Conservation (phyloP, 2,113 vertebrate species). For the Lepisosteus oculatus region DNA sequence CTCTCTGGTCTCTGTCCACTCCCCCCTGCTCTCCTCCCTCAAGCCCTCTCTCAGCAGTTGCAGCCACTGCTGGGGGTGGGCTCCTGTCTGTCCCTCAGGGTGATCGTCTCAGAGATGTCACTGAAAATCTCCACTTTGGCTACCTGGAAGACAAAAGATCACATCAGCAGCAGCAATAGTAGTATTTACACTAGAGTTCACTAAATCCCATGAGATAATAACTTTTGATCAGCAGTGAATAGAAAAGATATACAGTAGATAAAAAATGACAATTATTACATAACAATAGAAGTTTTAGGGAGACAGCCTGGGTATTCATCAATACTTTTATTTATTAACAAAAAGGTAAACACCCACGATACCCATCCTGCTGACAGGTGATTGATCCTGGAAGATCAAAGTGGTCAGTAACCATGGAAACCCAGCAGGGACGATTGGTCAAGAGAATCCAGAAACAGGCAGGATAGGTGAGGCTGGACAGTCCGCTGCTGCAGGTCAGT, state of each 20-base stretch:
- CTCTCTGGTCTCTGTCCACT: background rate
- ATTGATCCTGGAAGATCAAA: too few species aligned
- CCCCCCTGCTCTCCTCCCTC: background rate
- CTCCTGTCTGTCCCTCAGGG: constrained; percentile 31
- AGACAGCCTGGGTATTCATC: background rate
- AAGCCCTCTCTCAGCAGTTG: constrained; percentile 29
- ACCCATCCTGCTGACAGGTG: too few species aligned
- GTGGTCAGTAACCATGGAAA: too few species aligned
- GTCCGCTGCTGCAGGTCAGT: background rate
- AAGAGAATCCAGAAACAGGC: too few species aligned
- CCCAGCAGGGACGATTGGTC: too few species aligned
- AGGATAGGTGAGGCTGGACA: background rate
- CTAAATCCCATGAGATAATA: too few species aligned
- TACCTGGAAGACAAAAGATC: constrained; percentile 21
- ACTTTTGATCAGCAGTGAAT: background rate
- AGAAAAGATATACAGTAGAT: too few species aligned
- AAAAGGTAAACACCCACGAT: too few species aligned
- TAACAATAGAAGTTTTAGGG: background rate
- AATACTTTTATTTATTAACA: too few species aligned
- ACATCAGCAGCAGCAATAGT: background rate
- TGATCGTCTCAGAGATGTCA: constrained; percentile 40
- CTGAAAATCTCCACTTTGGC: constrained; percentile 34
- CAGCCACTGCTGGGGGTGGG: constrained; percentile 26
- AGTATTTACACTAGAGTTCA: background rate
- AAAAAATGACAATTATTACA: too few species aligned